These are phyloP conservation scores for Ibidorhyncha struthersii DNA, from an alignment of 2,113 vertebrate species.

Conservation along the genomic window DNA sequence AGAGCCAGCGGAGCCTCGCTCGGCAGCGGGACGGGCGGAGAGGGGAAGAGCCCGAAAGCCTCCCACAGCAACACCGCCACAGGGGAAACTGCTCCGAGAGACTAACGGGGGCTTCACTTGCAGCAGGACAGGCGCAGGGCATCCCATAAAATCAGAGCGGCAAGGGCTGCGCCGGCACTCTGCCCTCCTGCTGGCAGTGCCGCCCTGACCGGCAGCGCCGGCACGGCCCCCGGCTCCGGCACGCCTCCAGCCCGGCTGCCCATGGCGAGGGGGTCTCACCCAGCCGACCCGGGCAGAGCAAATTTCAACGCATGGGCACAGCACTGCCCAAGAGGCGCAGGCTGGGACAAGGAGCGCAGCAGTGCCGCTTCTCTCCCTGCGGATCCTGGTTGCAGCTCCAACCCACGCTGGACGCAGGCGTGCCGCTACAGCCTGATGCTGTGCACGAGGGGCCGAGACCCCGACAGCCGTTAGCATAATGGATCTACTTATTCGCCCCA, in stretches of 20 bases:
- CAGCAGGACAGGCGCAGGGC: fast-evolving
- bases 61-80: not conserved
- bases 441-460: not conserved
- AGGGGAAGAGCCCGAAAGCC: not conserved
- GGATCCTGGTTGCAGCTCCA: not conserved
- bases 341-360: not conserved
- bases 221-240: fast-evolving
- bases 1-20: not conserved
- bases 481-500: fast-evolving
- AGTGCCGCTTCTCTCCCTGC: not conserved
- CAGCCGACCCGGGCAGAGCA: fast-evolving
- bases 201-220: not conserved
- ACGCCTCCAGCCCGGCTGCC: not conserved
- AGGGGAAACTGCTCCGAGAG: not conserved
- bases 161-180: not conserved
- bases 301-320: fast-evolving
- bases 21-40: not conserved
- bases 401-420: not conserved
- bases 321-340: not conserved
- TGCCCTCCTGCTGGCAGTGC: not conserved
- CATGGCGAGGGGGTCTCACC: not conserved
- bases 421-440: not conserved
- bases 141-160: not conserved
- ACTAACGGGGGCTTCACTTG: not conserved
- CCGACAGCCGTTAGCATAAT: fast-evolving